These are phyloP conservation scores for Onthophagus sagittarius DNA, from an alignment of 2,888 invertebrate genomes.

Conservation along the genomic window DNA sequence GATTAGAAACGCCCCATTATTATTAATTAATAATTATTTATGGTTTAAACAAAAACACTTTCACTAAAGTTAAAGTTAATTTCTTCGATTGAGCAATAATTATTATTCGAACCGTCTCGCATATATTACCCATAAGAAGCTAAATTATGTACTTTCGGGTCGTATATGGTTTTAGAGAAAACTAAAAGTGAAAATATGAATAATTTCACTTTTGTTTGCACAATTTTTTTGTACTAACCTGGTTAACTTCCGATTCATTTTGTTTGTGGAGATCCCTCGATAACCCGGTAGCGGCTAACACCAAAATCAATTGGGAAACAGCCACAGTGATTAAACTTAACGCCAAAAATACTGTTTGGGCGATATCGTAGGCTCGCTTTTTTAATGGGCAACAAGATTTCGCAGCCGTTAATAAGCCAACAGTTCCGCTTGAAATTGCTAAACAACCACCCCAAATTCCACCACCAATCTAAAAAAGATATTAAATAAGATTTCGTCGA, in stretches of 20 bases:
- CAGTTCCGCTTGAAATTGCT: constrained; percentile 58
- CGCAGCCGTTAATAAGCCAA: constrained; percentile 61
- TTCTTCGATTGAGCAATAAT: not conserved
- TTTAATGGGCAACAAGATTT: constrained; percentile 52
- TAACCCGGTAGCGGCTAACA: constrained; percentile 58
- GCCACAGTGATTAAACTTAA: constrained; percentile 60
- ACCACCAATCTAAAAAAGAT: constrained; percentile 51
- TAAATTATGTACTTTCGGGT: not conserved
- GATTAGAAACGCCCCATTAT: not conserved
- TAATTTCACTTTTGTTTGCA: constrained; percentile 4
- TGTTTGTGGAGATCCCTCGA: constrained; percentile 55
- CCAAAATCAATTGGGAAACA: constrained; percentile 58
- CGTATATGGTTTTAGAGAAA: not conserved
- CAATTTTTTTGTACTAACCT: not conserved
- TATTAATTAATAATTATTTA: not conserved
- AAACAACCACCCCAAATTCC: constrained; percentile 67
- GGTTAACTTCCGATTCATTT: constrained; percentile 19
- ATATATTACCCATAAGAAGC: not conserved
- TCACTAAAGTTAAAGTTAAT: not conserved
- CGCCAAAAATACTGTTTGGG: constrained; percentile 62
- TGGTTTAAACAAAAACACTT: not conserved
- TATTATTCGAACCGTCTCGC: not conserved
- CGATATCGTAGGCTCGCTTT: constrained; percentile 52
- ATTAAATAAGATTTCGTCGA: too few relatives aligned
- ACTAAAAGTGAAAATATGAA: constrained; percentile 8